Evolutionary conservation across 1,140 invertebrate species (phyloP).

Genomic region (Drosophila baimaii): DNA sequence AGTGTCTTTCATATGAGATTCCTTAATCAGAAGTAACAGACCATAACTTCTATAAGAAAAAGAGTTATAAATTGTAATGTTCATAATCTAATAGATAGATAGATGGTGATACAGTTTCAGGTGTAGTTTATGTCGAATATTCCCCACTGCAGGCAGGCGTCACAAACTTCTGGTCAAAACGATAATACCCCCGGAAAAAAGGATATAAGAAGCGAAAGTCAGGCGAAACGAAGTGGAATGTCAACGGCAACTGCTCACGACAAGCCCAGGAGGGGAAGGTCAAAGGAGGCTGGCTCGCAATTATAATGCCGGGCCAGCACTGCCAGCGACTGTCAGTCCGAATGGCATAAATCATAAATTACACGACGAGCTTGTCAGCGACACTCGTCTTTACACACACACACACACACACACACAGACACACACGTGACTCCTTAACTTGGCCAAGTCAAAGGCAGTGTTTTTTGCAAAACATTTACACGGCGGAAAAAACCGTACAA

Average conservation of each 20-base stretch:
- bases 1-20: too few relatives aligned
- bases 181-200: not conserved
- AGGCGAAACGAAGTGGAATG: slow-evolving; percentile 33
- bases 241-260: slow-evolving; percentile 24
- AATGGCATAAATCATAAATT: slow-evolving; percentile 75
- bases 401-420: slow-evolving; percentile 6
- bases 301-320: slow-evolving; percentile 38
- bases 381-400: slow-evolving; percentile 42
- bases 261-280: slow-evolving; percentile 1
- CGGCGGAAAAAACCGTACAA: slow-evolving; percentile 34
- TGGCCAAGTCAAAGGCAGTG: slow-evolving; percentile 25
- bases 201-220: slow-evolving; percentile 12
- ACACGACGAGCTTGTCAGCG: slow-evolving; percentile 68
- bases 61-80: too few relatives aligned
- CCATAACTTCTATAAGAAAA: too few relatives aligned
- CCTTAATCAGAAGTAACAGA: too few relatives aligned
- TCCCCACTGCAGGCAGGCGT: too few relatives aligned
- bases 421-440: slow-evolving; percentile 10
- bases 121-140: too few relatives aligned
- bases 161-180: not conserved
- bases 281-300: slow-evolving; percentile 28
- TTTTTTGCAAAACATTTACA: slow-evolving; percentile 57
- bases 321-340: slow-evolving; percentile 57
- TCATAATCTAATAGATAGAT: too few relatives aligned
- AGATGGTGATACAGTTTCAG: too few relatives aligned